Evolutionary conservation across 2,113 vertebrate genomes (phyloP).

Genomic region (Zosterops pallidus): DNA sequence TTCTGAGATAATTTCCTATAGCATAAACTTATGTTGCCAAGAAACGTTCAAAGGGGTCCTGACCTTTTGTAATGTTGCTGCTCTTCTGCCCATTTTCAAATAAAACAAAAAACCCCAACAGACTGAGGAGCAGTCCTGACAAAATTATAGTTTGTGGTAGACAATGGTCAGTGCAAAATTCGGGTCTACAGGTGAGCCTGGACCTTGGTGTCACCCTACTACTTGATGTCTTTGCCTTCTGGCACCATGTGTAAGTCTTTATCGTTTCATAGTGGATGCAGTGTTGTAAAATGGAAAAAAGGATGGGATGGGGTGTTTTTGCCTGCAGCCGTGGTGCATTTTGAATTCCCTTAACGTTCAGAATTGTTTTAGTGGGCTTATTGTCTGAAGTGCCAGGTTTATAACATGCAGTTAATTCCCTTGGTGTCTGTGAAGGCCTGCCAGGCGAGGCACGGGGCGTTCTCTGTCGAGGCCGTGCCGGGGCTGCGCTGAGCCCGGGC

Average conservation of each 20-base stretch:
- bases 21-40: neutral
- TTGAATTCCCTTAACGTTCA: neutral
- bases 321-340: neutral
- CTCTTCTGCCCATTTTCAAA: neutral
- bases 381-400: neutral
- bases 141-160: neutral
- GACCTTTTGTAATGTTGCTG: neutral
- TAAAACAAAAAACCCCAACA: neutral
- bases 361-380: neutral
- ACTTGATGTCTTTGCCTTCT: neutral
- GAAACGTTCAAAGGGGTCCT: neutral
- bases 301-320: neutral
- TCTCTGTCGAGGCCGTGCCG: neutral
- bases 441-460: rapidly evolving
- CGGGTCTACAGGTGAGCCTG: too few species aligned
- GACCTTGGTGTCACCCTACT: neutral
- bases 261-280: rapidly evolving
- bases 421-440: rapidly evolving
- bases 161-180: neutral
- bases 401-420: rapidly evolving
- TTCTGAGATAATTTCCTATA: neutral
- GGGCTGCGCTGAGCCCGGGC: neutral
- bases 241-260: neutral
- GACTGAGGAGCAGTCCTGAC: neutral
- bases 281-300: neutral